Conservation (phyloP, 2,888 invertebrate species). For the Phortica okadai region DNA sequence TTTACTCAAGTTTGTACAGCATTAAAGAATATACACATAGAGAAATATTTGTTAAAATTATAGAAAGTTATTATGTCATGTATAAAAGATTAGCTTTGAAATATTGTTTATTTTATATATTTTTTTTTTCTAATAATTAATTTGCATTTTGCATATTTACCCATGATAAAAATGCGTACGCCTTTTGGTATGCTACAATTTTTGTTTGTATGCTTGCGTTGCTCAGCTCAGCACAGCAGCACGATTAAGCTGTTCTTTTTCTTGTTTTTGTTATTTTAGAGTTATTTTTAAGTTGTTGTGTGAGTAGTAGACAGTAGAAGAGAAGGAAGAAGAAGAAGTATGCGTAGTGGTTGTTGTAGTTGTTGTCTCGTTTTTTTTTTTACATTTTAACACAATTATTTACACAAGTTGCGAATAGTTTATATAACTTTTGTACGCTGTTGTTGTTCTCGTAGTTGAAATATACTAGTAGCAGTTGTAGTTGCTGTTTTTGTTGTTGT, state of each 20-base stretch:
- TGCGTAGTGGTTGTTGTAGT: constrained; percentile 41
- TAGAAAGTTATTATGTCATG: constrained; percentile 29
- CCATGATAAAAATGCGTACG: constrained; percentile 69
- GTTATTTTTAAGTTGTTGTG: constrained; percentile 33
- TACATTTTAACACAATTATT: constrained; percentile 25
- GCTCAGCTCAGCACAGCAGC: constrained; percentile 46
- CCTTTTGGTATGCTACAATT: constrained; percentile 60
- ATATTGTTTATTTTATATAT: constrained; percentile 30
- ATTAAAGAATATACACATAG: constrained; percentile 17
- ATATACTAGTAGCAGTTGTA: not conserved
- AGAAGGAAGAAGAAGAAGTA: constrained; percentile 35
- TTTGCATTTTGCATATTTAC: constrained; percentile 59
- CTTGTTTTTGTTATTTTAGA: not conserved
- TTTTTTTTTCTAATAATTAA: constrained; percentile 27
- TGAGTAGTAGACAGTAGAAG: constrained; percentile 33
- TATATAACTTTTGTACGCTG: constrained; percentile 3
- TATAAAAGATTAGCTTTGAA: constrained; percentile 11
- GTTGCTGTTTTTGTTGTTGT: constrained; percentile 2
- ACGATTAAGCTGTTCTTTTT: not conserved
- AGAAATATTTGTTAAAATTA: constrained; percentile 11
- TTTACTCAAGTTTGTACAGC: too few species aligned
- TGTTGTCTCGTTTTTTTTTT: constrained; percentile 48
- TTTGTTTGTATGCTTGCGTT: constrained; percentile 14
- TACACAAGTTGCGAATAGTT: constrained; percentile 22
- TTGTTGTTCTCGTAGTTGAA: not conserved